These are phyloP conservation scores for Myotis brandtii DNA, from an alignment of 2,113 vertebrate genomes.

Conservation along the genomic window DNA sequence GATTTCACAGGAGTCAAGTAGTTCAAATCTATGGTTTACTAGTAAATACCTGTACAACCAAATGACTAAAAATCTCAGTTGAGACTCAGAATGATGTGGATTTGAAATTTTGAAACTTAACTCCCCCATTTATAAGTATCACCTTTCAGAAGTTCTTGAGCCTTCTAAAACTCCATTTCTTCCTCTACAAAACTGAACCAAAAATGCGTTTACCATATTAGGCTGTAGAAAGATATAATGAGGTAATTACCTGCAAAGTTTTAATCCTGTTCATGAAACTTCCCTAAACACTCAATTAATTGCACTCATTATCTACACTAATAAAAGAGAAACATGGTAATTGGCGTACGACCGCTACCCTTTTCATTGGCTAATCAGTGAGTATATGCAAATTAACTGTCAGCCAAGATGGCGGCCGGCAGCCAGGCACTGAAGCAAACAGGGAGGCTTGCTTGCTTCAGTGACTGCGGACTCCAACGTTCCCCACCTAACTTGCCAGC, in stretches of 20 bases:
- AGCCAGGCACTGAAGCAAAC: too few relatives aligned
- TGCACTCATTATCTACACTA: not conserved
- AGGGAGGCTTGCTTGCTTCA: too few relatives aligned
- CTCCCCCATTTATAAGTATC: not conserved
- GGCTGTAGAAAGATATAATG: not conserved
- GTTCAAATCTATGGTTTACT: not conserved
- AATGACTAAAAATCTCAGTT: not conserved
- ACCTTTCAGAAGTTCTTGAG: not conserved
- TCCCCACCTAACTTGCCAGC: too few relatives aligned
- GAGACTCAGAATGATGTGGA: not conserved
- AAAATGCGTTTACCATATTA: not conserved
- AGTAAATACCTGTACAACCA: not conserved
- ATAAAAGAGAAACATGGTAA: too few relatives aligned
- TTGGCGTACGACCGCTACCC: too few relatives aligned
- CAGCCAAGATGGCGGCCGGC: too few relatives aligned
- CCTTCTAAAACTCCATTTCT: not conserved
- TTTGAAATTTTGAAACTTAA: constrained; percentile 41
- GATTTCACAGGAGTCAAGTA: not conserved
- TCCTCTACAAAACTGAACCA: not conserved
- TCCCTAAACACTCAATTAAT: not conserved
- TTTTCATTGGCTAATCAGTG: too few relatives aligned
- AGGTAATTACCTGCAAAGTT: not conserved
- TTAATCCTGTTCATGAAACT: not conserved
- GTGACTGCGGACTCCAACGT: too few relatives aligned
- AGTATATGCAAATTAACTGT: too few relatives aligned